Percentiles rank a stretch among this genome's conserved stretches.
phyloP scores from a whole-genome alignment of 1,140 invertebrate species.

The Temnothorax nylanderi region DNA sequence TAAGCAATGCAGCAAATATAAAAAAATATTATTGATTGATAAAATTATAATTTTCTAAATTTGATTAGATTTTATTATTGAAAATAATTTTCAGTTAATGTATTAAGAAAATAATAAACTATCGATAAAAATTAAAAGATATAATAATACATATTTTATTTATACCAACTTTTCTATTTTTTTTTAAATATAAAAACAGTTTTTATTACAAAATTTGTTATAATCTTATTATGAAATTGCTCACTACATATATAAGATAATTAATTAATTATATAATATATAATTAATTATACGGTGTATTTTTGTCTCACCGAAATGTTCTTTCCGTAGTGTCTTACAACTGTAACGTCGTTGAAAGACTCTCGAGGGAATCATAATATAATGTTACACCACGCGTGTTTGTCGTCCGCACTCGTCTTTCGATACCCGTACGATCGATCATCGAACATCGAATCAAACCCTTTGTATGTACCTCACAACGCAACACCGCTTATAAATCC shows the following conservation, averaged over 20 bases:
- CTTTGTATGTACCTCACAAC: conserved; percentile 40
- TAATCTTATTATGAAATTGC: not conserved
- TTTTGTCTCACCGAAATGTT: conserved; percentile 21
- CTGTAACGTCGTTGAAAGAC: not conserved
- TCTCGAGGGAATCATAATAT: not conserved
- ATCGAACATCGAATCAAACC: conserved; percentile 52
- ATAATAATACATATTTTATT: not conserved
- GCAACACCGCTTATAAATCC: conserved; percentile 56
- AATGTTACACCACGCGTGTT: conserved; percentile 22
- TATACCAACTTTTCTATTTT: not conserved
- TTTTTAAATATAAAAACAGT: not conserved
- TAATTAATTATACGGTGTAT: not conserved
- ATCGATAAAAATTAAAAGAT: not conserved
- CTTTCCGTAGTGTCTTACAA: conserved; percentile 1
- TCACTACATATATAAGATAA: not conserved
- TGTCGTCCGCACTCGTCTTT: not conserved
- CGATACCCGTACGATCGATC: conserved; percentile 43
- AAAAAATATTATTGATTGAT: not conserved
- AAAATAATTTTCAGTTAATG: not conserved
- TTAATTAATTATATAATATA: not conserved
- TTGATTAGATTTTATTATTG: not conserved
- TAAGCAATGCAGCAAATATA: not conserved
- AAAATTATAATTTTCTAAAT: not conserved
- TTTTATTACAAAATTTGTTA: not conserved
- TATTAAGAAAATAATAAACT: not conserved